Evolutionary conservation across 2,797 vertebrate genomes (phyloP), one percentile per base, ranked within the genome.

Genomic region (Anas flavirostris): DNA sequence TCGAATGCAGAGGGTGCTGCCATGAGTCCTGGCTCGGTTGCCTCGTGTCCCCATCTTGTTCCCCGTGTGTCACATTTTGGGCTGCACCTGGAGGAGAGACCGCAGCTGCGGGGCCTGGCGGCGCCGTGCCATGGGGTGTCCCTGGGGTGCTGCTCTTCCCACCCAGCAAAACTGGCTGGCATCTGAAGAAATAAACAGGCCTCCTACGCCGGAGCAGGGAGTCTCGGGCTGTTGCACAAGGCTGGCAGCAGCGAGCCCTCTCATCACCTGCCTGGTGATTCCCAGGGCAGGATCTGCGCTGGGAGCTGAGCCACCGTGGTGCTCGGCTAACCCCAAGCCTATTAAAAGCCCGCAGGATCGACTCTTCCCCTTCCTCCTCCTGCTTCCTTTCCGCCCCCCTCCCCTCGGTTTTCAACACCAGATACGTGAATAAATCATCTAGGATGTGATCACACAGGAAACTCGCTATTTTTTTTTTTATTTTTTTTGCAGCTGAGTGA

Each of bases 401-500:
- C 89, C 80, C 69, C 66, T 92, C 2, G 11, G 77, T 93, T 95
- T 92, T 96, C 93, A 95, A 82, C 90, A 90, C 90, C 46, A 29
- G 39, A 16, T 48, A 91, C 86, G 50, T 84, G 63, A 82, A 92
- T 93, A 92, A 95, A 86, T 95, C 91, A 84, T 82, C 31, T 86
- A 63, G 91, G 91, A 95, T 94, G 82, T 97, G 89, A 91, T 94
- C 85, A 76, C 88, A 80, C 82, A 92, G 94, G 95, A 96, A 94
- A 91, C 80, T 73, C 0, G 3, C 0, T 0, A 16, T 35, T 44
- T 66, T 17, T 21, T 26, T 17, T 44, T 55, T 21, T 25, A 10
- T 17, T 73, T 85, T 86, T 85, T 89, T 78, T 72, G 25, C 48
- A 23, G 29, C 50, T 35, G 9, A 76, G 60, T 86, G 94, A 82